Conservation (phyloP, 2,888 invertebrate genomes). For the Rhagophthalmus giganteus region DNA sequence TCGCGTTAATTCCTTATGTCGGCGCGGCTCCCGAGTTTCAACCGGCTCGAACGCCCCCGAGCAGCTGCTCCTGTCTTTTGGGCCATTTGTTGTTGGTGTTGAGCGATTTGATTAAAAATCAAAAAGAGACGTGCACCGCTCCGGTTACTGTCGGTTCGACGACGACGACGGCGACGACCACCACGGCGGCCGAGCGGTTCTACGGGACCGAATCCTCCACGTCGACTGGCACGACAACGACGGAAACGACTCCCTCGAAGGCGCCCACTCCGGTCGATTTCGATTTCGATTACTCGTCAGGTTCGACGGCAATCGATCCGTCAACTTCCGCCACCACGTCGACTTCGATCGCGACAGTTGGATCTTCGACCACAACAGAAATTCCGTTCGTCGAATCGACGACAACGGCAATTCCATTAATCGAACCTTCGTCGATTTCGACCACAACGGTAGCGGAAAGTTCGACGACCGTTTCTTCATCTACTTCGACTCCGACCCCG, state of each 20-base stretch:
- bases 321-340: background rate
- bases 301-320: background rate
- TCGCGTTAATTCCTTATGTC: too few relatives aligned
- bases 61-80: constrained; percentile 11
- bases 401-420: background rate
- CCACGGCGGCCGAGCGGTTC: background rate
- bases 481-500: background rate
- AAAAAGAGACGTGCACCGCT: background rate
- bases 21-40: background rate
- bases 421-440: background rate
- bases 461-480: background rate
- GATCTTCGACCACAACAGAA: background rate
- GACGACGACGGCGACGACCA: background rate
- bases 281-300: background rate
- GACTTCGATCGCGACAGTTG: background rate
- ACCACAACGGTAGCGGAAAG: background rate
- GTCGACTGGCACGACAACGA: background rate
- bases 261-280: background rate
- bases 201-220: background rate
- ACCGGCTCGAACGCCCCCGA: background rate
- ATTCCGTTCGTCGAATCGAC: background rate
- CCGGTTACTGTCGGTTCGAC: background rate
- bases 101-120: constrained; percentile 14
- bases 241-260: background rate
- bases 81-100: constrained; percentile 9